Percentiles rank a stretch among this genome's conserved stretches.
Conservation (phyloP, 2,797 vertebrate species). For the Pterois miles region DNA sequence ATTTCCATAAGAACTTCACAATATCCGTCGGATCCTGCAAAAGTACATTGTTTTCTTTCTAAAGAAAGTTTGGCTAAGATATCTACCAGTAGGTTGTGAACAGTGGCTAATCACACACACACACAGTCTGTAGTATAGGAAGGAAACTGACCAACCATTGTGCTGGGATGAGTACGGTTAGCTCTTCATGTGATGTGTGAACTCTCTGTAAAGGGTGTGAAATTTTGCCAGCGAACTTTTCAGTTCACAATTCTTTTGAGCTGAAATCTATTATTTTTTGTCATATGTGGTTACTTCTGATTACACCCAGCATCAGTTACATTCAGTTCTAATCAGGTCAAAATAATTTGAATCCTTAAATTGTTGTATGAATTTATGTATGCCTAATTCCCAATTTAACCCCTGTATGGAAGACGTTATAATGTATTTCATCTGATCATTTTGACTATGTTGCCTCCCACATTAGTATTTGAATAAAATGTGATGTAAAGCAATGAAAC, state of each 20-base stretch:
- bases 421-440: not conserved
- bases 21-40: not conserved
- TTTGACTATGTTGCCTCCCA: not conserved
- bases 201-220: not conserved
- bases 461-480: not conserved
- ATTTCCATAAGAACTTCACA: not conserved
- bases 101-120: too few relatives aligned
- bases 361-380: not conserved
- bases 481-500: not conserved
- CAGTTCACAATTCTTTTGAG: not conserved
- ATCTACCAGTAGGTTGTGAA: not conserved
- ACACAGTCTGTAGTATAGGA: not conserved
- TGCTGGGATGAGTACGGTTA: not conserved
- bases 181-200: not conserved
- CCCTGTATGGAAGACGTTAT: not conserved
- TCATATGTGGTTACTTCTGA: not conserved
- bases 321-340: not conserved
- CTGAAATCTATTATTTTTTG: not conserved
- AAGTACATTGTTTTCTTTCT: not conserved
- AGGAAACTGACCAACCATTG: not conserved
- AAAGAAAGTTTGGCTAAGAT: not conserved
- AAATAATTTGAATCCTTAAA: not conserved
- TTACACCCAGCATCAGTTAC: not conserved
- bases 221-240: not conserved
- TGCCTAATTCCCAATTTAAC: constrained; percentile 6